These are phyloP conservation scores for Percopsis omiscomaycus DNA, from an alignment of 2,797 vertebrate genomes.

Conservation along the genomic window DNA sequence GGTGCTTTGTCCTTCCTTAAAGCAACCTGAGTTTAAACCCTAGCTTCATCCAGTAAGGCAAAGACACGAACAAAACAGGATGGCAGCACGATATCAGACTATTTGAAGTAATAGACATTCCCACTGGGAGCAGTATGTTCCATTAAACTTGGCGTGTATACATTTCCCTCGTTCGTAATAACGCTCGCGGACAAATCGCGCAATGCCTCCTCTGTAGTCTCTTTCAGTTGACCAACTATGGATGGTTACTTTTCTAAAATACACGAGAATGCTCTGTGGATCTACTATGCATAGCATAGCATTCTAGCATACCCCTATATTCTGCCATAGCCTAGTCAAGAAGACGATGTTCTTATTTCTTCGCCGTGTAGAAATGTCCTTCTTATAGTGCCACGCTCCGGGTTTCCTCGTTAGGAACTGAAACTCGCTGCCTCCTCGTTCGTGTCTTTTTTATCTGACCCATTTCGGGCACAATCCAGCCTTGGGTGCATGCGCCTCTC, in stretches of 20 bases:
- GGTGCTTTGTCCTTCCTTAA: conserved; percentile 57
- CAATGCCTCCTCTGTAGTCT: conserved; percentile 69
- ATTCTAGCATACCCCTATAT: conserved; percentile 47
- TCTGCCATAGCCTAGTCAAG: conserved; percentile 5
- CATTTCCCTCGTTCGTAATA: conserved; percentile 73
- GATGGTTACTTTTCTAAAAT: conserved; percentile 52
- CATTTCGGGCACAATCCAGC: conserved; percentile 69
- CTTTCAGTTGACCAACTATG: conserved; percentile 66
- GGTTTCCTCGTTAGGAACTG: conserved; percentile 1
- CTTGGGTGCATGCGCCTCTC: conserved; percentile 51
- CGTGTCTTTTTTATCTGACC: conserved; percentile 69
- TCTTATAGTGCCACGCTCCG: conserved; percentile 33
- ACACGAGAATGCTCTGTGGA: conserved; percentile 23
- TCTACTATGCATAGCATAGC: conserved; percentile 52
- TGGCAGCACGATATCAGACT: conserved; percentile 46
- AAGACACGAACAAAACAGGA: conserved; percentile 30
- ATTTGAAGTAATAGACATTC: conserved; percentile 74
- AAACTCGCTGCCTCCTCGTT: conserved; percentile 68
- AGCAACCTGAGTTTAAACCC: conserved; percentile 41
- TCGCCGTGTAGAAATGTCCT: conserved; percentile 39
- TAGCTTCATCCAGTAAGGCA: conserved; percentile 23
- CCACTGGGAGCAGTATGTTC: conserved; percentile 70
- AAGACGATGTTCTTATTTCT: conserved; percentile 46
- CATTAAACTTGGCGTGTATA: conserved; percentile 71
- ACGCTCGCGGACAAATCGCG: conserved; percentile 77